Conservation (phyloP, 1,140 invertebrate genomes). For the Delia radicum region DNA sequence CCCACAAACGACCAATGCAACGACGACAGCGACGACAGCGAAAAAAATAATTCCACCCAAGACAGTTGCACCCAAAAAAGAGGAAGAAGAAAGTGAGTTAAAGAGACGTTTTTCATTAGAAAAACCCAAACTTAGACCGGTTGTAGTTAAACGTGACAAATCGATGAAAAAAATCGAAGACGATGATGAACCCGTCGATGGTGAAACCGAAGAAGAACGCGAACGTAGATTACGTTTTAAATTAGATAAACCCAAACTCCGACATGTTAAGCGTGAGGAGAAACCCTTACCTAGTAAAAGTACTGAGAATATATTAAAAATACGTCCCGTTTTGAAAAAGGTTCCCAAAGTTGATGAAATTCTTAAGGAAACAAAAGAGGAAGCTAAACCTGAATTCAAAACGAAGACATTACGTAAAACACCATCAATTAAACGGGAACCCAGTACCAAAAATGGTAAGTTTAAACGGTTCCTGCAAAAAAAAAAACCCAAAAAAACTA, state of each 20-base stretch:
- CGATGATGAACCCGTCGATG: slow-evolving; percentile 48
- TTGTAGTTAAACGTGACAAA: slow-evolving; percentile 50
- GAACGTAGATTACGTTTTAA: slow-evolving; percentile 48
- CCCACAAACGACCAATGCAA: neutral
- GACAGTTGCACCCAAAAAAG: neutral
- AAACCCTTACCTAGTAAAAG: slow-evolving; percentile 52
- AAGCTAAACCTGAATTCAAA: slow-evolving; percentile 53
- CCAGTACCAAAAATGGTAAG: slow-evolving; percentile 52
- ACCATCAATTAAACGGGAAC: slow-evolving; percentile 48
- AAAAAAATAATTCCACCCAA: slow-evolving; percentile 9
- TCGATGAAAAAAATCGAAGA: slow-evolving; percentile 50
- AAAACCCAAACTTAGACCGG: slow-evolving; percentile 51
- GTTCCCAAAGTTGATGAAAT: slow-evolving; percentile 52
- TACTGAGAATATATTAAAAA: slow-evolving; percentile 46
- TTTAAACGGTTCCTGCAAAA: slow-evolving; percentile 26
- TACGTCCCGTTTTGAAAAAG: slow-evolving; percentile 50
- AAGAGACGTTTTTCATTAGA: slow-evolving; percentile 50
- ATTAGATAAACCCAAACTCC: slow-evolving; percentile 49
- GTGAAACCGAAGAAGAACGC: slow-evolving; percentile 50
- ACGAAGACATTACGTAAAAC: slow-evolving; percentile 52
- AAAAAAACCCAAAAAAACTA: too few relatives aligned
- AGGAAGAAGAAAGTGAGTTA: slow-evolving; percentile 31
- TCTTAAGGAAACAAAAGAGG: slow-evolving; percentile 53
- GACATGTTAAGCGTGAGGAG: slow-evolving; percentile 52
- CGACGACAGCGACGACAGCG: neutral